Evolutionary conservation across 2,113 vertebrate species (phyloP).

Genomic region (Tricholaema leucomelas): DNA sequence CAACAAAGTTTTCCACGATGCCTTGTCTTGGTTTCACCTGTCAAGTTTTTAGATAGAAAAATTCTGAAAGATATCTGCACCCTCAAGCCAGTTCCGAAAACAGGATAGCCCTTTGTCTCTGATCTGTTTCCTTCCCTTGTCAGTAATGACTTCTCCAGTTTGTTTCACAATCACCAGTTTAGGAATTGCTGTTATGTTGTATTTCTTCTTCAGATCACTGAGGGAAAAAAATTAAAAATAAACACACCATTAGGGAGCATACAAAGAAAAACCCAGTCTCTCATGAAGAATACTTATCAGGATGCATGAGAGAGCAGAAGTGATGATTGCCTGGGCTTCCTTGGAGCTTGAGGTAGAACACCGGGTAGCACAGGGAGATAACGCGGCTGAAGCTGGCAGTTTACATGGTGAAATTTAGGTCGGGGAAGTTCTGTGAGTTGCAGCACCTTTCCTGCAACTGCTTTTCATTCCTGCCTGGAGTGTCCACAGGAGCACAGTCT

Average conservation of each 20-base stretch:
- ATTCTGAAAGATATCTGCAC: constrained; percentile 92
- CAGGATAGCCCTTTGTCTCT: constrained; percentile 86
- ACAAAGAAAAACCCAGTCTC: neutral
- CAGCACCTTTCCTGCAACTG: neutral
- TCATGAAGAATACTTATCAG: neutral
- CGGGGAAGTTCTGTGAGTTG: neutral
- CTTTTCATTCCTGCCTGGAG: neutral
- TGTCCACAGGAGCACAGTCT: neutral
- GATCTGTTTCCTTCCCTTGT: constrained; percentile 94
- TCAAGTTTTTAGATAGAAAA: constrained; percentile 79
- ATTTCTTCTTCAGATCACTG: constrained; percentile 92
- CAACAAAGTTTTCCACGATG: neutral
- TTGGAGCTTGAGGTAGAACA: neutral
- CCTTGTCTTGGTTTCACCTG: neutral
- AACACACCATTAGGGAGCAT: neutral
- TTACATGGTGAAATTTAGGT: neutral
- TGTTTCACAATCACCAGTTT: constrained; percentile 96
- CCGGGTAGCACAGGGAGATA: accelerated
- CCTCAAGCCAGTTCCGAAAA: constrained; percentile 89
- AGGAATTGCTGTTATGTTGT: constrained; percentile 88
- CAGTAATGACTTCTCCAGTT: constrained; percentile 92
- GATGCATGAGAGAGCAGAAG: neutral
- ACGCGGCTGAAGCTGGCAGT: neutral
- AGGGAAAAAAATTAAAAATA: neutral
- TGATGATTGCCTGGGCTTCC: neutral